A percentile compares a stretch with the other conserved stretches of the same genome.
Conservation (phyloP, 30 jellyfish, hydroid and myxozoan species). For the Aurelia aurita region DNA sequence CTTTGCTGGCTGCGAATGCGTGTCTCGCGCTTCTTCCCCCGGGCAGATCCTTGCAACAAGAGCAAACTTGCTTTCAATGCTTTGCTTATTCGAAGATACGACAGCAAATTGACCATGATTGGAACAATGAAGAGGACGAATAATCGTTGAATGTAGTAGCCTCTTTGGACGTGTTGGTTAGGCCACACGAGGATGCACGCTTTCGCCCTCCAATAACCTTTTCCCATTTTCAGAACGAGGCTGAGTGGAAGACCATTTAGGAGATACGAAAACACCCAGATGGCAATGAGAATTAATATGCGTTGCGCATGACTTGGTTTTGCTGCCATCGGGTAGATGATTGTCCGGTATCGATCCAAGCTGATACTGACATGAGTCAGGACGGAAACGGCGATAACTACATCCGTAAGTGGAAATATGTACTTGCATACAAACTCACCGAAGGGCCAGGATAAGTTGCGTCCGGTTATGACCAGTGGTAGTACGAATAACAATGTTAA, state of each 20-base stretch:
- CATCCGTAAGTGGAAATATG: conserved; percentile 75
- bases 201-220: conserved; percentile 64
- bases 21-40: conserved; percentile 72
- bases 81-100: conserved; percentile 73
- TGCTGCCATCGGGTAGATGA: conserved; percentile 76
- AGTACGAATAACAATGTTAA: conserved; percentile 53
- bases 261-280: conserved; percentile 78
- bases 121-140: conserved; percentile 72
- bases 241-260: conserved; percentile 80
- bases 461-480: conserved; percentile 62
- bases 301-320: conserved; percentile 66
- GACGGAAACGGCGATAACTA: conserved; percentile 86
- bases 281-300: conserved; percentile 43
- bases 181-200: conserved; percentile 80
- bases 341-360: conserved; percentile 88
- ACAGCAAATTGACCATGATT: conserved; percentile 71
- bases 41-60: conserved; percentile 81
- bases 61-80: conserved; percentile 60
- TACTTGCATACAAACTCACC: conserved; percentile 90
- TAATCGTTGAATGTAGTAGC: conserved; percentile 55
- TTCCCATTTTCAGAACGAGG: conserved; percentile 63
- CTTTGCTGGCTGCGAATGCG: conserved; percentile 83
- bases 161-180: conserved; percentile 16
- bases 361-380: conserved; percentile 82
- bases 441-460: conserved; percentile 83